Evolutionary conservation across 53 echinoderm and acorn worm genomes (phyloP).

Genomic region (Holothuria scabra): DNA sequence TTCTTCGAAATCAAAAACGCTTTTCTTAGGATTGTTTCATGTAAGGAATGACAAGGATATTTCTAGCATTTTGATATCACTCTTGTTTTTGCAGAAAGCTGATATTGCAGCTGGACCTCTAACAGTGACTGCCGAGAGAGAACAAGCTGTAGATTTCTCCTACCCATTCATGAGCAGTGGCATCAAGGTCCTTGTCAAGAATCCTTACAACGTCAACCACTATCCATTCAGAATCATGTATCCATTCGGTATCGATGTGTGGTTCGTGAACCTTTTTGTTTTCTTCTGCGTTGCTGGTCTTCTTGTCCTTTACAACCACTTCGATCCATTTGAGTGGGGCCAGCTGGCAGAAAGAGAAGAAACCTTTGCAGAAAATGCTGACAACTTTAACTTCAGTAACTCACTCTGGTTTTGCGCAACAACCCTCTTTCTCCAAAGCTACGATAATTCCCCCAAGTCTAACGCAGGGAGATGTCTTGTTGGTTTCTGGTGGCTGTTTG

Average conservation of each 20-base stretch:
- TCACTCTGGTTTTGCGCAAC: constrained; percentile 93
- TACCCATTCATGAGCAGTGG: constrained; percentile 97
- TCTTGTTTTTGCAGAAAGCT: constrained; percentile 76
- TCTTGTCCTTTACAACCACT: constrained; percentile 83
- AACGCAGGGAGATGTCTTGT: constrained; percentile 87
- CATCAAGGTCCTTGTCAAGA: constrained; percentile 84
- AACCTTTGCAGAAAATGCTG: constrained; percentile 85
- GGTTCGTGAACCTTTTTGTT: constrained; percentile 86
- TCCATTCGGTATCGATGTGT: constrained; percentile 95
- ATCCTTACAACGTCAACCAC: constrained; percentile 76
- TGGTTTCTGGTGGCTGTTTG: constrained; percentile 98
- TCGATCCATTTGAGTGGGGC: constrained; percentile 97
- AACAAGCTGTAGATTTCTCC: constrained; percentile 86
- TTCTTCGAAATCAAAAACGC: no score
- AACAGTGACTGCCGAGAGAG: constrained; percentile 84
- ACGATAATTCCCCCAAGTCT: constrained; percentile 86
- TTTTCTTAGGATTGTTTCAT: neutral
- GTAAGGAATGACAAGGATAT: neutral
- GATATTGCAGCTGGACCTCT: constrained; percentile 98
- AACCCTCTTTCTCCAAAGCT: constrained; percentile 92
- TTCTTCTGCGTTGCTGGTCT: constrained; percentile 82
- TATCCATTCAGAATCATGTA: constrained; percentile 94
- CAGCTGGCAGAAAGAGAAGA: constrained; percentile 85
- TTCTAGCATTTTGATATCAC: constrained; percentile 2
- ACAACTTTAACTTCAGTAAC: constrained; percentile 94